These are phyloP conservation scores for Syrphus vitripennis DNA, from an alignment of 2,888 invertebrate genomes.

Conservation along the genomic window DNA sequence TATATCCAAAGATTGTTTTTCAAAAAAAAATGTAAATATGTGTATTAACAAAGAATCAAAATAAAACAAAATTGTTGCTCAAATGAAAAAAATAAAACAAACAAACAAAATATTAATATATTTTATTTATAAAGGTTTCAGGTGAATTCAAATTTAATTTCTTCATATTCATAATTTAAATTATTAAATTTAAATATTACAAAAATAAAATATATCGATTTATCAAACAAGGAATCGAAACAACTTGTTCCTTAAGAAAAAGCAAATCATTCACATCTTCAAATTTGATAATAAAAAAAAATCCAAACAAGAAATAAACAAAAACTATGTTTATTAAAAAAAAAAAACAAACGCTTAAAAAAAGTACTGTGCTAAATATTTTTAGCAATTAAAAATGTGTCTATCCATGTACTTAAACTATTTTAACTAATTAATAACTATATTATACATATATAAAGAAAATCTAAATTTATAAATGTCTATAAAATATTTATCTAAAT, in stretches of 20 bases:
- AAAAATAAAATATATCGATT: slow-evolving; percentile 31
- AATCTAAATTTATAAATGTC: slow-evolving; percentile 64
- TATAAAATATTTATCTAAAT: slow-evolving; percentile 49
- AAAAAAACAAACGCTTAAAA: slow-evolving; percentile 57
- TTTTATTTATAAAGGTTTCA: slow-evolving; percentile 60
- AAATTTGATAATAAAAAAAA: slow-evolving; percentile 14
- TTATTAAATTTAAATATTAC: not conserved
- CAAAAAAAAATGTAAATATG: slow-evolving; percentile 3
- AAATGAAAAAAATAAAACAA: slow-evolving; percentile 15
- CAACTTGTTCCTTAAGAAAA: slow-evolving; percentile 31
- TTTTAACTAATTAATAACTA: slow-evolving; percentile 48
- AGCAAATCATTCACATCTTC: not conserved
- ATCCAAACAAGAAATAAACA: not conserved
- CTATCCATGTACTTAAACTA: slow-evolving; percentile 63
- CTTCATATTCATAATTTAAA: not conserved
- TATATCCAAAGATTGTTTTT: not conserved
- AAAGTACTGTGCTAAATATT: slow-evolving; percentile 64
- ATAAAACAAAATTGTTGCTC: slow-evolving; percentile 49
- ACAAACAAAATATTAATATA: not conserved
- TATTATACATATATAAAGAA: slow-evolving; percentile 25
- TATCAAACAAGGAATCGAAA: slow-evolving; percentile 39
- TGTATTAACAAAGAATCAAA: slow-evolving; percentile 10
- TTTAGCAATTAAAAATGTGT: slow-evolving; percentile 34
- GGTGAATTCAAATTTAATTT: slow-evolving; percentile 18
- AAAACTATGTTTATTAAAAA: not conserved